Base-by-base conservation (phyloP, 2,888 invertebrate genomes). In the Scelioninae gen. 2 region DNA sequence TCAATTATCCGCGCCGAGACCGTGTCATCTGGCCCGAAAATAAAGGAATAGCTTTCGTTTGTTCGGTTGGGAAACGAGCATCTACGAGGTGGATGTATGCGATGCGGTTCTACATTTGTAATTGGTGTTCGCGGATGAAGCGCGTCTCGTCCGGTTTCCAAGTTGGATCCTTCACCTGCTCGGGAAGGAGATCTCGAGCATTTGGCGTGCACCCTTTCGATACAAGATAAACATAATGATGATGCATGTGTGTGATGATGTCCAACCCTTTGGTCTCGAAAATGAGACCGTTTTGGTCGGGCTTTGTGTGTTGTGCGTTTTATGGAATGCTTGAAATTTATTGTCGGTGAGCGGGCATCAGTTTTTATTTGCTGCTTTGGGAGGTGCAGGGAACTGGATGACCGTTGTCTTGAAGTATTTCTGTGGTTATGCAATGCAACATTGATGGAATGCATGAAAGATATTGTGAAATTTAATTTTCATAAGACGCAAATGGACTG, bases 211-310 rank as follows among this genome's bases (percentile, higher is more conserved):
- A 67, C 67, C 67, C 50, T 67, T 68, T 37, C 68, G 60, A 68
- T 68, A 60, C 19, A 50, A 60, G 68, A 68, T 68, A 68, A 68
- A 68, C 45, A 28, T 68, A 68, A 68, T 68, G 68, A 68, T 68
- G 68, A 60, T 60, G 60, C 58, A 60, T 22, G 68, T 43, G 58
- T 18, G 50, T 11, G 61, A 58, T 57, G 50, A 67, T 67, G 67
- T 58, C 50, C 57, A 50, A 57, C 58, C 67, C 43, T 67, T 58
- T 19, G 43, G 67, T 46, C 48, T 18, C 41, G 46, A 33, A 35
- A 64, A 45, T 45, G 63, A 52, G 55, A 55, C 55, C 37, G 45
- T 55, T 55, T 55, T 28, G 37, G 53, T 64, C 33, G 28, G 25
- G 6, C 37, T 53, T 64, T 33, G 35, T 43, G 52, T n/a, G 52